Percentiles rank a stretch among this genome's conserved stretches.
phyloP scores from a whole-genome alignment of 1,140 invertebrate species.

The Drosophila dunni region DNA sequence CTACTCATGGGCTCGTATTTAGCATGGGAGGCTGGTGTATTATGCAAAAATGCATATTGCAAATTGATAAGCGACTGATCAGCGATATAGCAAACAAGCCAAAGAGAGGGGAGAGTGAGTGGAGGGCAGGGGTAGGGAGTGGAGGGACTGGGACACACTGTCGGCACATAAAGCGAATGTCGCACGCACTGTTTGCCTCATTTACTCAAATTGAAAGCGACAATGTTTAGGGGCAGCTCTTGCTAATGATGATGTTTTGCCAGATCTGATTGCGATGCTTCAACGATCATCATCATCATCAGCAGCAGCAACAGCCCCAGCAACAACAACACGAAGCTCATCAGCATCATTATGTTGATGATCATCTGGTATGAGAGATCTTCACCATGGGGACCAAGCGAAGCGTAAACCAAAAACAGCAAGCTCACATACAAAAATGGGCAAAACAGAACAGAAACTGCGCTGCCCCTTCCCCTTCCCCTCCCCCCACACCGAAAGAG shows the following conservation, averaged over 20 bases:
- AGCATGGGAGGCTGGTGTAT: constrained; percentile 45
- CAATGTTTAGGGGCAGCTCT: constrained; percentile 57
- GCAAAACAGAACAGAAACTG: constrained; percentile 61
- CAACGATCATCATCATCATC: constrained; percentile 11
- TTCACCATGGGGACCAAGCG: constrained; percentile 44
- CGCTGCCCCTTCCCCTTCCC: too few relatives aligned
- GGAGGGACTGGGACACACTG: constrained; percentile 37
- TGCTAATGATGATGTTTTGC: constrained; percentile 62
- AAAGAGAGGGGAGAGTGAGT: not conserved
- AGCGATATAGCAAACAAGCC: constrained; percentile 21
- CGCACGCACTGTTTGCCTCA: constrained; percentile 80
- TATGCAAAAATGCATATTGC: constrained; percentile 82
- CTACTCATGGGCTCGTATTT: constrained; percentile 8
- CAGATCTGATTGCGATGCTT: constrained; percentile 27
- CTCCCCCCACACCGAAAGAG: not conserved
- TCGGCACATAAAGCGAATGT: constrained; percentile 82
- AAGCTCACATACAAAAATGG: constrained; percentile 65
- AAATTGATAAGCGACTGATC: constrained; percentile 71
- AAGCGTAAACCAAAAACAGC: constrained; percentile 53
- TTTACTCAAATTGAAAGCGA: constrained; percentile 79
- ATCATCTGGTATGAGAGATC: constrained; percentile 4
- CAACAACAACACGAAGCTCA: not conserved
- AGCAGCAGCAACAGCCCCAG: not conserved
- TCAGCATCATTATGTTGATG: constrained; percentile 23
- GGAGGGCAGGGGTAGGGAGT: not conserved